A percentile compares a stretch with the other conserved stretches of the same genome.
phyloP scores from a whole-genome alignment of 2,113 vertebrate species.

The Pituophis catenifer region DNA sequence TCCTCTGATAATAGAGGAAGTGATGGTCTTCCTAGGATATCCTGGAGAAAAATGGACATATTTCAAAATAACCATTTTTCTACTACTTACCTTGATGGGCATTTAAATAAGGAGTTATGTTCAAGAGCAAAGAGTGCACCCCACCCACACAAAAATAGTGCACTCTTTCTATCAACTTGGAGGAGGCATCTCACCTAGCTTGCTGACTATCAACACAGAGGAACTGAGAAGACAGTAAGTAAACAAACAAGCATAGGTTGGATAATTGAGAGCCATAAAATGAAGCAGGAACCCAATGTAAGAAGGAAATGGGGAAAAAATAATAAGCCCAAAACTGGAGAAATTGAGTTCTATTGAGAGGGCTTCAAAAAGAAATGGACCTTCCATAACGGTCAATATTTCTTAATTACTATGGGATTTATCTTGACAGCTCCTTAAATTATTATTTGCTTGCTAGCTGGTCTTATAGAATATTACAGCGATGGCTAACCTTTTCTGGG shows the following conservation, averaged over 20 bases:
- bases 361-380: background rate
- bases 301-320: no score
- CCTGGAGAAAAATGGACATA: background rate
- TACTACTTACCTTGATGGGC: background rate
- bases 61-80: background rate
- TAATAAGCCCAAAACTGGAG: background rate
- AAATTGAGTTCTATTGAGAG: background rate
- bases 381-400: background rate
- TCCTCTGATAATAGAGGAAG: background rate
- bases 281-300: background rate
- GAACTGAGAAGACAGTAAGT: background rate
- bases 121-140: background rate
- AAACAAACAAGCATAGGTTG: background rate
- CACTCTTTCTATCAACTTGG: background rate
- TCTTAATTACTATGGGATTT: background rate
- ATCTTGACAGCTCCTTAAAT: background rate
- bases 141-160: background rate
- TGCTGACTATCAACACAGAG: background rate
- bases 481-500: no score
- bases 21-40: background rate
- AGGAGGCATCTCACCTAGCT: background rate
- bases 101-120: background rate
- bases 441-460: background rate
- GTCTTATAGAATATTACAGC: background rate
- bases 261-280: background rate